Evolutionary conservation across 1,140 invertebrate genomes (phyloP).

Genomic region (Drosophila carrolli): DNA sequence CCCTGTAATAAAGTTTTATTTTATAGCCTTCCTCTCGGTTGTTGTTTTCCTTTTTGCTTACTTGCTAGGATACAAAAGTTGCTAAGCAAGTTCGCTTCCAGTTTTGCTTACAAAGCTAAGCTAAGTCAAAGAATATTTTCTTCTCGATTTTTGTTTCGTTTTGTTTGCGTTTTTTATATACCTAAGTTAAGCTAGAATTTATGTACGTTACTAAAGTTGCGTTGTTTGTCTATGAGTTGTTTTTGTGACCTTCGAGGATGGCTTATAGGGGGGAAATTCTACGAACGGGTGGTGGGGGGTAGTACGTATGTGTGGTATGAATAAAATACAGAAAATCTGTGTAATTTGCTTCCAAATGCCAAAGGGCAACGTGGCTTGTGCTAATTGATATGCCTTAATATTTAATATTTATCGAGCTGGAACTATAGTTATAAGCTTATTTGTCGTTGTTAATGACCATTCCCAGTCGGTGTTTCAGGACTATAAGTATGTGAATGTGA

Average conservation of each 20-base stretch:
- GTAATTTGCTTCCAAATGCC: conserved; percentile 16
- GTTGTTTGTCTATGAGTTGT: conserved; percentile 50
- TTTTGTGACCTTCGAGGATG: conserved; percentile 48
- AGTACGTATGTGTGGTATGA: conserved; percentile 23
- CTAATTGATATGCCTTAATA: conserved; percentile 55
- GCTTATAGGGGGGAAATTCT: conserved; percentile 1
- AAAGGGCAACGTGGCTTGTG: conserved; percentile 7
- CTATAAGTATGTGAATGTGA: conserved; percentile 8
- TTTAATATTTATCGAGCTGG: conserved; percentile 39
- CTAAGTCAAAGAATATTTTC: conserved; percentile 54
- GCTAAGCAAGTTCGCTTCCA: conserved; percentile 35
- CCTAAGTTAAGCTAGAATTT: conserved; percentile 58
- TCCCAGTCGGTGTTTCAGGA: conserved; percentile 33
- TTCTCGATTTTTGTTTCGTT: conserved; percentile 47
- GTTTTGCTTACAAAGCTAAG: conserved; percentile 61
- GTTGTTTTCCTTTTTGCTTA: conserved; percentile 47
- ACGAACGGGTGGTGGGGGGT: background rate
- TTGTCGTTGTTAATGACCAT: conserved; percentile 24
- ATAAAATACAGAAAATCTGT: conserved; percentile 21
- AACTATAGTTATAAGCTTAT: conserved; percentile 15
- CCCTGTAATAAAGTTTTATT: conserved; percentile 78
- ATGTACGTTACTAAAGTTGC: conserved; percentile 48
- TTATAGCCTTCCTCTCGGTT: conserved; percentile 52
- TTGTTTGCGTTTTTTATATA: conserved; percentile 52
- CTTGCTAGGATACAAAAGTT: conserved; percentile 55